These are phyloP conservation scores for Cryptotermes secundus DNA, from an alignment of 1,140 invertebrate genomes.

Conservation along the genomic window DNA sequence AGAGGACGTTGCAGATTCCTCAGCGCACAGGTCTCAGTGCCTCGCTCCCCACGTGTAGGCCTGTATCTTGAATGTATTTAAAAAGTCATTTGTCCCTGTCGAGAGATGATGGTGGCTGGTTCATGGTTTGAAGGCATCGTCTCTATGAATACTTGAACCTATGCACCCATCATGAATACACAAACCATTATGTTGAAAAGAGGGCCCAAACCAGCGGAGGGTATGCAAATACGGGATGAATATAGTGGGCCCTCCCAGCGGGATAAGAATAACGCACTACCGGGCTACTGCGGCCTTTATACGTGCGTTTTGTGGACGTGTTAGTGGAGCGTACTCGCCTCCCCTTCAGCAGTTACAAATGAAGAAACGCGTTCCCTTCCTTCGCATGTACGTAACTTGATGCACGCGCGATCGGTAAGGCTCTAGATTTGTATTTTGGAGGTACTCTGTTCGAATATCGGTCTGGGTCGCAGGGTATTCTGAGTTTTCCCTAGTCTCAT, in stretches of 20 bases:
- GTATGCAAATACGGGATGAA: not conserved
- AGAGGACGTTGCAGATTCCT: not conserved
- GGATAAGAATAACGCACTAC: not conserved
- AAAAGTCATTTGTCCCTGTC: slow-evolving; percentile 27
- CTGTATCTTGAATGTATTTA: slow-evolving; percentile 20
- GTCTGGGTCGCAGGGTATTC: too few relatives aligned
- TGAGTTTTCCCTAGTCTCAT: too few relatives aligned
- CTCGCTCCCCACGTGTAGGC: not conserved
- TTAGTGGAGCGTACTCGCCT: not conserved
- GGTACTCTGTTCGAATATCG: too few relatives aligned
- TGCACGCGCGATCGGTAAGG: too few relatives aligned
- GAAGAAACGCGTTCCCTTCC: too few relatives aligned
- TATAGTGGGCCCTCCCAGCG: not conserved
- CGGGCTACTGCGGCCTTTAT: too few relatives aligned
- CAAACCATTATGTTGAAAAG: slow-evolving; percentile 13
- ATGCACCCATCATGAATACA: slow-evolving; percentile 12
- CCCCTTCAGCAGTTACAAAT: not conserved
- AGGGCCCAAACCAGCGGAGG: not conserved
- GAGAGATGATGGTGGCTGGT: not conserved
- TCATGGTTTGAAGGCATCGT: slow-evolving; percentile 12
- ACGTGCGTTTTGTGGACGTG: not conserved
- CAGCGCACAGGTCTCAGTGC: not conserved
- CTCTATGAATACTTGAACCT: slow-evolving; percentile 7
- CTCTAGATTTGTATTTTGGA: too few relatives aligned
- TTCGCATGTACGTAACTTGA: too few relatives aligned